Percentiles rank a stretch among this genome's conserved stretches.
These are phyloP conservation scores for Xestia rhomboidea DNA, from an alignment of 2,888 invertebrate species.

Conservation along the genomic window DNA sequence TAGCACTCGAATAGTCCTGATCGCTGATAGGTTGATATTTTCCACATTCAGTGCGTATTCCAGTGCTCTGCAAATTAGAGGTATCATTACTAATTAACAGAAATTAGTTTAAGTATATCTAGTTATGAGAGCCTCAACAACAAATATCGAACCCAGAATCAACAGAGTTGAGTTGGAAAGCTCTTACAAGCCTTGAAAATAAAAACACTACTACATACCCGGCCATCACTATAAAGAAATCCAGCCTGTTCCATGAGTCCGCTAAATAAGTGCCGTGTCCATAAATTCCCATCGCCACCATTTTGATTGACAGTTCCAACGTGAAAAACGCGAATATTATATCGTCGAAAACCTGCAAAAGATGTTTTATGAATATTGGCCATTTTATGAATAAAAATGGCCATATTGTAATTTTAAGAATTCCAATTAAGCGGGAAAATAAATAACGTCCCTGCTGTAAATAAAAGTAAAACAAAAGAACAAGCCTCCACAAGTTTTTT, in stretches of 20 bases:
- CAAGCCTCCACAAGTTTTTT: constrained; percentile 32
- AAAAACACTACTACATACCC: constrained; percentile 92
- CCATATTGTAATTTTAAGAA: constrained; percentile 24
- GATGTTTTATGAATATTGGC: constrained; percentile 41
- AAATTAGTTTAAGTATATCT: too few species aligned
- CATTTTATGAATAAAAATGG: constrained; percentile 25
- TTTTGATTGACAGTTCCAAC: constrained; percentile 99
- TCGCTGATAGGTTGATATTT: constrained; percentile 99
- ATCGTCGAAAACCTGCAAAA: constrained; percentile 97
- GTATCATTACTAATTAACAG: background rate
- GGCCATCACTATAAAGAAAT: constrained; percentile 99
- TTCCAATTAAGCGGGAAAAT: constrained; percentile 48
- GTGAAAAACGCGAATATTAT: constrained; percentile 99
- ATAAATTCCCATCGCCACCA: constrained; percentile 99
- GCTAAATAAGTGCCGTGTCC: constrained; percentile 98
- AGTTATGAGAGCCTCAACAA: too few species aligned
- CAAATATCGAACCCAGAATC: background rate
- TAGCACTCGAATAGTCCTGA: constrained; percentile 99
- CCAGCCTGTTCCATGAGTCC: constrained; percentile 99
- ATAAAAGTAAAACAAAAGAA: constrained; percentile 58
- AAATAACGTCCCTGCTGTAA: constrained; percentile 51
- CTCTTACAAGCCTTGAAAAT: background rate
- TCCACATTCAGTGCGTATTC: constrained; percentile 98
- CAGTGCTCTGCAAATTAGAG: constrained; percentile 91
- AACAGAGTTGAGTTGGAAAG: background rate